These are phyloP conservation scores for Philaethria dido DNA, from an alignment of 2,888 invertebrate species.

Conservation along the genomic window DNA sequence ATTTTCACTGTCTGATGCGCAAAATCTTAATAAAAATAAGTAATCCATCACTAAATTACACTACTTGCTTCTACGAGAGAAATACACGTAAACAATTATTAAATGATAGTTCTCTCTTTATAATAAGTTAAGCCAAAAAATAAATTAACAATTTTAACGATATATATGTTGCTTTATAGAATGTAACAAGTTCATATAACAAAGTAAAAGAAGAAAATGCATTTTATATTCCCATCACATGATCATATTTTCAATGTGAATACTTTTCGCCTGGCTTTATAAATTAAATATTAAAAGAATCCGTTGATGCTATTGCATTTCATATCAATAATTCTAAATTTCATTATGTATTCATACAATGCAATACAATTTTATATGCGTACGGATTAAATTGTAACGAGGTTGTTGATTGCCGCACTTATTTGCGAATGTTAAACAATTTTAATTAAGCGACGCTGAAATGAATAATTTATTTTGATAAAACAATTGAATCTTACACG, in stretches of 20 bases:
- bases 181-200: background rate
- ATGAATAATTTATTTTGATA: conserved; percentile 40
- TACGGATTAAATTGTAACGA: conserved; percentile 45
- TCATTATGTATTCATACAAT: conserved; percentile 41
- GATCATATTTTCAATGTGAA: background rate
- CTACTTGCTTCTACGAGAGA: too few relatives aligned
- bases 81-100: too few relatives aligned
- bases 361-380: conserved; percentile 41
- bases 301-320: background rate
- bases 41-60: too few relatives aligned
- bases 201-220: too few relatives aligned
- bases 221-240: too few relatives aligned
- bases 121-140: background rate
- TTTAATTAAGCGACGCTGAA: conserved; percentile 39
- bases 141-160: background rate
- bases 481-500: conserved; percentile 29
- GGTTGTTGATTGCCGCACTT: conserved; percentile 44
- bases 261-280: too few relatives aligned
- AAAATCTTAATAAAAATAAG: too few relatives aligned
- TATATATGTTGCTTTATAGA: background rate
- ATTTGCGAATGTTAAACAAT: conserved; percentile 42
- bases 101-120: too few relatives aligned
- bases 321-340: conserved; percentile 36
- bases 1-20: too few relatives aligned
- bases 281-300: background rate